Evolutionary conservation across 2,113 vertebrate species (phyloP).

Genomic region (Myrmophylax atrothorax): DNA sequence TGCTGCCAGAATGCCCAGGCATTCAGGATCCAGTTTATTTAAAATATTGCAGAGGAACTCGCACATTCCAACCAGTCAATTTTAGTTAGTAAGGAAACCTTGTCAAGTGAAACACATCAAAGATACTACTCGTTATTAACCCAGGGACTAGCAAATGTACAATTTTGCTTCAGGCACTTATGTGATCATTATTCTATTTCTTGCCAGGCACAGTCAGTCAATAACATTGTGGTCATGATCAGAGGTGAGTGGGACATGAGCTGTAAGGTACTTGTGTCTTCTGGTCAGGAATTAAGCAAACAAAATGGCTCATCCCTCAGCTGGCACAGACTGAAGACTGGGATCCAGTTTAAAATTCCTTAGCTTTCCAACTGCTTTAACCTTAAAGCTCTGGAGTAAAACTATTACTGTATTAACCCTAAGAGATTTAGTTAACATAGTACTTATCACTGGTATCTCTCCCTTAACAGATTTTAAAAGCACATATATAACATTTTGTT

Average conservation of each 20-base stretch:
- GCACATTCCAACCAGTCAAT: fast-evolving
- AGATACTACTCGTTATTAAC: neutral
- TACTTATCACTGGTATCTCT: neutral
- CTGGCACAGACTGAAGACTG: neutral
- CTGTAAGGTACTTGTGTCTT: neutral
- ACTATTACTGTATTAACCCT: neutral
- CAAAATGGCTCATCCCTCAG: neutral
- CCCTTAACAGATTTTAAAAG: neutral
- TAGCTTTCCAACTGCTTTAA: neutral
- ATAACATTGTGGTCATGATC: neutral
- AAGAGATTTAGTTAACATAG: neutral
- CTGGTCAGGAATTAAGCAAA: neutral
- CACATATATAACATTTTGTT: neutral
- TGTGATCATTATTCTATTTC: neutral
- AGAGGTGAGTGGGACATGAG: neutral
- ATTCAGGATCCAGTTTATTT: neutral
- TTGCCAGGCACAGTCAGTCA: neutral
- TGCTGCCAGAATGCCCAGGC: neutral
- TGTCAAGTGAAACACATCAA: neutral
- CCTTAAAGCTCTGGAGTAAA: neutral
- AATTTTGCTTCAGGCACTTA: neutral
- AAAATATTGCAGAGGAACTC: neutral
- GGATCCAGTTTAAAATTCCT: neutral
- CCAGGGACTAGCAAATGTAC: neutral
- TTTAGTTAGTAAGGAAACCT: neutral